Base-by-base conservation (phyloP, 2,797 vertebrate species). In the Chrysocyon brachyurus region DNA sequence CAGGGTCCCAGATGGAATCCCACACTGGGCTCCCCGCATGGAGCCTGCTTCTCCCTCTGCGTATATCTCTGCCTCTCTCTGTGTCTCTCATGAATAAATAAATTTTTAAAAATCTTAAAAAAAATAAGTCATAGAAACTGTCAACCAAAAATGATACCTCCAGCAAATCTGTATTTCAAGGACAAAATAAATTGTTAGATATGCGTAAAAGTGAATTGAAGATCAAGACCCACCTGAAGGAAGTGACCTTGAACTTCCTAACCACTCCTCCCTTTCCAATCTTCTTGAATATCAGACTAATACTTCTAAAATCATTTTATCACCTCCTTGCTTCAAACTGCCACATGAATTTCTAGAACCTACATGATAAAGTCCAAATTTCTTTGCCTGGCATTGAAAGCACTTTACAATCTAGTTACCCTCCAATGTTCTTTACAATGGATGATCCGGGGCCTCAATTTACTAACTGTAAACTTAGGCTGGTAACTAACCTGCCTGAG, bases 271-370 rank as follows among this genome's bases (percentile, higher is more conserved):
- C 79, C 46, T 87, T 75, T 79, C 31, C n/a, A 46, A 6, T 87
- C 56, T 92, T 97, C 83, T 59, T 90, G 73, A 95, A n/a, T 73
- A 79, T 75, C 54, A 95, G 63, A 84, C 17, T 28, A 61, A 72
- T 33, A 90, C 16, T 78, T 26, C 57, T 73, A 56, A 94, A 77
- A 87, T n/a, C 22, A 93, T 82, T 97, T 70, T 19, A 46, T 59
- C 73, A 66, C 46, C 57, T 85, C 17, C 36, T 84, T 94, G 40
- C 59, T 93, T 87, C 79, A 83, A 89, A 94, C 1, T 85, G 66
- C 84, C 57, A 78, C 46, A 86, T 26, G 24, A 33, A 84, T 59
- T 56, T 84, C 91, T 85, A 94, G 7, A 61, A 82, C 40, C 26
- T 54, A 92, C 12, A 33, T 40, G 40, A 57, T 31, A 36, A 91